These are phyloP conservation scores for Formica selysi DNA, from an alignment of 1,140 invertebrate genomes.

Conservation along the genomic window DNA sequence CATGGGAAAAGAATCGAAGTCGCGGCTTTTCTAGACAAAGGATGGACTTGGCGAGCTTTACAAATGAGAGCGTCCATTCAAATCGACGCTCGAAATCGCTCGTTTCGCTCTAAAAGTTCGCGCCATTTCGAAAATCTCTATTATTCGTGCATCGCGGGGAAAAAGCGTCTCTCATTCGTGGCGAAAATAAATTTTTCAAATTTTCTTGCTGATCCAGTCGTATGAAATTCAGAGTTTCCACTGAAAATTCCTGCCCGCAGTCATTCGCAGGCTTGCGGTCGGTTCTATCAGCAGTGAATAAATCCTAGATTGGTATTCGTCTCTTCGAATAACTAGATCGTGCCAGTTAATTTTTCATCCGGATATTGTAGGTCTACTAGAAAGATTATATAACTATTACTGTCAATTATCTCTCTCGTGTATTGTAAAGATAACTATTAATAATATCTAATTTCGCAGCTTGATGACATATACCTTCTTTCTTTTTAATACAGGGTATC, in stretches of 20 bases:
- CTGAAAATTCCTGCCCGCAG: not conserved
- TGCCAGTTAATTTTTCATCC: not conserved
- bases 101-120: slow-evolving; percentile 8
- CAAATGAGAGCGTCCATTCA: slow-evolving; percentile 23
- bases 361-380: not conserved
- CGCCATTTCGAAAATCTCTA: slow-evolving; percentile 20
- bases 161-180: not conserved
- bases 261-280: not conserved
- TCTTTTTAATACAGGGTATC: too few species aligned
- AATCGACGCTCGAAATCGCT: slow-evolving; percentile 16
- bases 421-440: not conserved
- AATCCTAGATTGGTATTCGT: slow-evolving; percentile 11
- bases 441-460: too few species aligned
- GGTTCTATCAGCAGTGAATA: not conserved
- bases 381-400: not conserved
- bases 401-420: too few species aligned
- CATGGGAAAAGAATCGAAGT: not conserved
- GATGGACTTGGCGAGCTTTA: not conserved
- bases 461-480: too few species aligned
- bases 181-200: slow-evolving; percentile 1
- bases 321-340: not conserved
- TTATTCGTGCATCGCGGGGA: not conserved
- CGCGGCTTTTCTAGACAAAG: not conserved
- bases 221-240: not conserved
- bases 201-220: not conserved